Evolutionary conservation across 2,797 vertebrate genomes (phyloP).

Genomic region (Selene dorsalis): DNA sequence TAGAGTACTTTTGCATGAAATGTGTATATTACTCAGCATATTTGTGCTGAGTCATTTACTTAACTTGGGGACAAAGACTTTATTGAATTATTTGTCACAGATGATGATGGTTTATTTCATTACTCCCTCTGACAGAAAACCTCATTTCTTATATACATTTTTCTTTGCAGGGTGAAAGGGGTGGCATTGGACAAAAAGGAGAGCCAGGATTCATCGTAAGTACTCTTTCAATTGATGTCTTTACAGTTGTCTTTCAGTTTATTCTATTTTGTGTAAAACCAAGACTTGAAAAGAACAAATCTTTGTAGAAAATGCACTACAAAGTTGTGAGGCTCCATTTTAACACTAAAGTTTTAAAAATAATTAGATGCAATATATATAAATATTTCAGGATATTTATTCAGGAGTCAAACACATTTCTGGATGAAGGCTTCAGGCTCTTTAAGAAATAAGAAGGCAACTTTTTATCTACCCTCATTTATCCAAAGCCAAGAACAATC

Average conservation of each 20-base stretch:
- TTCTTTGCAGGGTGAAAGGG: slow-evolving; percentile 90
- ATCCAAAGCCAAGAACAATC: slow-evolving; percentile 40
- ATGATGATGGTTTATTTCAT: background rate
- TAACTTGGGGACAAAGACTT: background rate
- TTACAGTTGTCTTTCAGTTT: background rate
- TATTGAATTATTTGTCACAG: background rate
- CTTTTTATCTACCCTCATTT: slow-evolving; percentile 22
- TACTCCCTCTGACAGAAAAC: background rate
- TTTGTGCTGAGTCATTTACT: background rate
- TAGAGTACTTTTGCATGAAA: background rate
- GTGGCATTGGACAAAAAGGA: slow-evolving; percentile 89
- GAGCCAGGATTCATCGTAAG: slow-evolving; percentile 90
- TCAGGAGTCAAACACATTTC: slow-evolving; percentile 1
- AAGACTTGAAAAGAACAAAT: background rate
- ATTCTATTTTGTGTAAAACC: background rate
- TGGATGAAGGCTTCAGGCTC: slow-evolving; percentile 20
- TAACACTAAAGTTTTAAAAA: background rate
- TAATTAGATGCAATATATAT: too few species aligned
- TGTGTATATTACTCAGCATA: background rate
- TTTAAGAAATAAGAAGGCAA: slow-evolving; percentile 21
- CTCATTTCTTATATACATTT: background rate
- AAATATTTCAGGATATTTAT: too few species aligned
- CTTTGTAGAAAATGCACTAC: background rate
- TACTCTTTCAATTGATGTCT: slow-evolving; percentile 33
- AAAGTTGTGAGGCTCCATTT: background rate